phyloP scores from a whole-genome alignment of 1,140 invertebrate genomes.

The Gryon sp. region DNA sequence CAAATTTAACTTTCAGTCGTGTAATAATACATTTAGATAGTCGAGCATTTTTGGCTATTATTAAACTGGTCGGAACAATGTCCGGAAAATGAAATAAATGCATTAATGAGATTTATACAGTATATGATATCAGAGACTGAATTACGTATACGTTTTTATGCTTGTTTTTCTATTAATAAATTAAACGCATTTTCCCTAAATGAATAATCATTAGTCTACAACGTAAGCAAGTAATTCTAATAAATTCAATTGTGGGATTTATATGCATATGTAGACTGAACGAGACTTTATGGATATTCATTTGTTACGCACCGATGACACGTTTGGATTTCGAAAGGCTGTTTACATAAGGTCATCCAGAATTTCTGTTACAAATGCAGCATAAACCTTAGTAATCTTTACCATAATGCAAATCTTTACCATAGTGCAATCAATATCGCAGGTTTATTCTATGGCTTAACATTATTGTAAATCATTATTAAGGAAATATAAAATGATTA shows the following conservation, averaged over 20 bases:
- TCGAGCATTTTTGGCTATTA: constrained; percentile 20
- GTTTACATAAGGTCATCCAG: constrained; percentile 21
- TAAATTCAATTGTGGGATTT: constrained; percentile 39
- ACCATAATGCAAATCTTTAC: not conserved
- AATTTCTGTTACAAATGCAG: constrained; percentile 21
- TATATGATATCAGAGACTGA: not conserved
- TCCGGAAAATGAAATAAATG: constrained; percentile 16
- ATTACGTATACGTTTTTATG: not conserved
- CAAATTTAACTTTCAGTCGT: constrained; percentile 29
- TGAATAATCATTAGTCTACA: constrained; percentile 16
- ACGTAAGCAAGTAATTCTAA: constrained; percentile 18
- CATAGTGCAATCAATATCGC: no score
- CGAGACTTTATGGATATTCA: constrained; percentile 50
- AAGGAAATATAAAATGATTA: no score
- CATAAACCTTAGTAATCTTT: not conserved
- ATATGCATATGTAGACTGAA: constrained; percentile 51
- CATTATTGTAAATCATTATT: no score
- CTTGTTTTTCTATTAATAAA: constrained; percentile 2
- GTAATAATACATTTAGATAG: constrained; percentile 27
- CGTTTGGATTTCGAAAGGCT: constrained; percentile 22
- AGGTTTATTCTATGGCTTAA: no score
- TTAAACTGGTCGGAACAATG: constrained; percentile 12
- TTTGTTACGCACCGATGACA: constrained; percentile 42
- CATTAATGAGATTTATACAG: constrained; percentile 26
- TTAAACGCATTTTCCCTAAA: constrained; percentile 7